Evolutionary conservation across 2,797 vertebrate genomes (phyloP), one percentile per base, ranked within the genome.

Genomic region (Enteromius fasciolatus): DNA sequence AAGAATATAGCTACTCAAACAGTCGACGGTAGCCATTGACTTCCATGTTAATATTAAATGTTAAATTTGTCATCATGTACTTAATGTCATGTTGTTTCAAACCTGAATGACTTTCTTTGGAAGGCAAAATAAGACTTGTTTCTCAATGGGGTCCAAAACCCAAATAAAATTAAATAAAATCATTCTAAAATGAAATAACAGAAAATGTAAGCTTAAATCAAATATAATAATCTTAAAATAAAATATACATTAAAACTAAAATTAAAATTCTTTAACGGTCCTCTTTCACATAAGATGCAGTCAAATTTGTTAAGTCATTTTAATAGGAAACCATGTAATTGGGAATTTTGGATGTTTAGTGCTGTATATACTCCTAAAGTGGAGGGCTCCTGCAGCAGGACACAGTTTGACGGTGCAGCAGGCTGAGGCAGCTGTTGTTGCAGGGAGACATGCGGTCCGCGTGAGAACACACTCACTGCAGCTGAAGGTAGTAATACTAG

Each of bases 341-440:
- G 54, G 20, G 54, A 57, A 57, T 52, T 52, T 52, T 52, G 10
- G 0, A 25, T 57, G n/a, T 23, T 54, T 3, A 57, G 23, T 72
- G 69, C 68, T 18, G 25, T 18, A 10, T 44, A 46, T 28, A 15
- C 39, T 9, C 39, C 20, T 41, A 20, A 5, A 39, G 28, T 17
- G 64, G 44, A 39, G 57, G 54, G 23, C 12, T 74, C 31, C 48
- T 54, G 28, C 31, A n/a, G 5, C 10, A 3, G 17, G 48, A 7
- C 36, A 33, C 54, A 12, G 1, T 28, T 15, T 64, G 18, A 6
- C 11, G 18, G 33, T 74, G 52, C 76, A 46, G 46, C 54, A 80
- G 81, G 84, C 90, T 52, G n/a, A 36, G 41, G 44, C 90, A 92
- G 89, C 92, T 92, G 90, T 90, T 90, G 82, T 33, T 73, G 67